Base-by-base conservation (phyloP, 1,140 invertebrate species). In the Philotrypesis tridentata region DNA sequence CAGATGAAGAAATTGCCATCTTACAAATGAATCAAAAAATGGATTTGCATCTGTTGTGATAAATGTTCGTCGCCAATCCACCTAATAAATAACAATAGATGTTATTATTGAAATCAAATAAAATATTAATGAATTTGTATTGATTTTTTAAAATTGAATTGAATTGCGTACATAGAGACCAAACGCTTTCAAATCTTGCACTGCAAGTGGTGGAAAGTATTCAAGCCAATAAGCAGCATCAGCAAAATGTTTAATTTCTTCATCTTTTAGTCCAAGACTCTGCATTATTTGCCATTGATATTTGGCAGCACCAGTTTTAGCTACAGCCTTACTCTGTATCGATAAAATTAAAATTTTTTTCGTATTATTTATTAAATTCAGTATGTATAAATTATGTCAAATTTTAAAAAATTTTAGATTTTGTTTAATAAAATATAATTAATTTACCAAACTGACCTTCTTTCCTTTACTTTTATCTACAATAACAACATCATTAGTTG, bases 201-300 rank as follows among this genome's bases (percentile, higher is more conserved):
- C 95, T 87, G 96, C 96, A 71, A 96, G 92, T 25, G 97, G 97
- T 84, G 99, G 99, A 90, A 99, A 99, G 91, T 99, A 99, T 77
- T 97, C 94, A 0, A 99, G 92, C 99, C 99, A 99, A 91, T 99
- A 95, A 74, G 93, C 90, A 21, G 96, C 94, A 93, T 99, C 95
- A 37, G 98, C 95, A 94, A 99, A 99, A 74, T 96, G 94, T 84
- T 95, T 94, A 76, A 99, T 99, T 90, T 99, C 98, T 72, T 97
- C 95, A 88, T 99, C 96, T 48, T 93, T 88, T 3, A 99, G 91
- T 0, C 98, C 98, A 71, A 99, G 91, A 89, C 96, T 96, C 89
- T 96, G 93, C 99, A 99, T 99, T 72, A 99, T 99, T 91, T 99
- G 96, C 99, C 99, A 99, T 89, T 99, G 99, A 89, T 97, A 99